Evolutionary conservation across 2,797 vertebrate species (phyloP), one percentile per base, ranked within the genome.

Genomic region (Crypturellus tataupa): DNA sequence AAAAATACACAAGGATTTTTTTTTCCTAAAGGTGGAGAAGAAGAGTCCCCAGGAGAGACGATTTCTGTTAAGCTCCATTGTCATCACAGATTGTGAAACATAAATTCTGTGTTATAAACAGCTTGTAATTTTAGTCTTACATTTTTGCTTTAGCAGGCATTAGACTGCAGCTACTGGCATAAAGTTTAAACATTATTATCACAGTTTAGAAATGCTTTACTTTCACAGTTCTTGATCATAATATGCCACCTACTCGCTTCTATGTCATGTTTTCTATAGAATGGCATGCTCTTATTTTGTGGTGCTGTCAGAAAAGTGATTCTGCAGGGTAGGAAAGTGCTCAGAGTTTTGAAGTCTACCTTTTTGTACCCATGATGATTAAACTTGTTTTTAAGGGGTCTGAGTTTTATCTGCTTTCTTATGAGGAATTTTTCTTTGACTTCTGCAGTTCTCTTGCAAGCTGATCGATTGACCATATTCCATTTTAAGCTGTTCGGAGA

Each of bases 61-160:
- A 59, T 92, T 96, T 96, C 90, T 96, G 53, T 94, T 94, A 82
- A 93, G 75, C 90, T 95, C 78, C 93, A 31, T 92, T 96, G 95
- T 96, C 94, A 93, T 92, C 90, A 80, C 79, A 95, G 86, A 94
- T 92, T 90, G 70, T 64, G 90, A 91, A 96, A 94, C 93, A 92
- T 82, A 93, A 95, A 96, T 96, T 96, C 95, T 89, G 13, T 95
- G 94, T 97, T 95, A 93, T 25, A 95, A 97, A 96, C 96, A 95
- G 93, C 93, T 96, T 95, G 96, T 95, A 96, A 97, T 98, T 97
- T 96, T 90, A 89, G 63, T 95, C 94, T 97, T 97, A 92, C 42
- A 72, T 94, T 94, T 96, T 75, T 93, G 80, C 90, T 90, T 90
- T 87, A 90, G 62, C 93, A 94, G 63, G 55, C 80, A 83, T 93